Evolutionary conservation across 1,140 invertebrate genomes (phyloP).

Genomic region (Psix sp.): DNA sequence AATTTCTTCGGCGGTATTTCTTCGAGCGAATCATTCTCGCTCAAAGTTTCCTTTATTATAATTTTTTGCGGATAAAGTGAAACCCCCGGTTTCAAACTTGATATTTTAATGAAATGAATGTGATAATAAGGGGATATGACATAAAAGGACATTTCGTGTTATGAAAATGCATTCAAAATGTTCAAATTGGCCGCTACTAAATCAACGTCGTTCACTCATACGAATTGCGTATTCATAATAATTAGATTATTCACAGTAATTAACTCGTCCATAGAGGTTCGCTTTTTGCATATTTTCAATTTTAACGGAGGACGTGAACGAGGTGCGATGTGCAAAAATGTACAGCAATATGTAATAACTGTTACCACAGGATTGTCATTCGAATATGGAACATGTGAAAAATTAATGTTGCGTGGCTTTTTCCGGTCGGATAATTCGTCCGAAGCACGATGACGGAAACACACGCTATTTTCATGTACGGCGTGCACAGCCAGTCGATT

Average conservation of each 20-base stretch:
- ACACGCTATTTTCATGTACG: constrained; percentile 37
- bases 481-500: constrained; percentile 31
- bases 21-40: background rate
- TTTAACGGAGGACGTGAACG: constrained; percentile 12
- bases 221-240: background rate
- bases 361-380: constrained; percentile 24
- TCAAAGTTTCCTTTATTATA: background rate
- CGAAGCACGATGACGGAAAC: constrained; percentile 20
- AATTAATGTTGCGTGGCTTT: constrained; percentile 39
- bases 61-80: background rate
- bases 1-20: constrained; percentile 2
- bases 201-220: too few relatives aligned
- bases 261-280: background rate
- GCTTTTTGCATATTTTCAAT: constrained; percentile 12
- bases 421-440: constrained; percentile 29
- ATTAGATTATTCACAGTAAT: background rate
- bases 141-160: background rate
- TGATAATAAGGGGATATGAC: too few relatives aligned
- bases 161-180: background rate
- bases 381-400: constrained; percentile 27
- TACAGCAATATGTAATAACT: constrained; percentile 21
- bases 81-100: too few relatives aligned
- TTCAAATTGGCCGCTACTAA: too few relatives aligned
- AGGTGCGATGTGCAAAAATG: constrained; percentile 12
- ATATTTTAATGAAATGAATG: too few relatives aligned